These are phyloP conservation scores for Heliocidaris erythrogramma DNA, from an alignment of 35 echinoderm and acorn worm species.

Conservation along the genomic window DNA sequence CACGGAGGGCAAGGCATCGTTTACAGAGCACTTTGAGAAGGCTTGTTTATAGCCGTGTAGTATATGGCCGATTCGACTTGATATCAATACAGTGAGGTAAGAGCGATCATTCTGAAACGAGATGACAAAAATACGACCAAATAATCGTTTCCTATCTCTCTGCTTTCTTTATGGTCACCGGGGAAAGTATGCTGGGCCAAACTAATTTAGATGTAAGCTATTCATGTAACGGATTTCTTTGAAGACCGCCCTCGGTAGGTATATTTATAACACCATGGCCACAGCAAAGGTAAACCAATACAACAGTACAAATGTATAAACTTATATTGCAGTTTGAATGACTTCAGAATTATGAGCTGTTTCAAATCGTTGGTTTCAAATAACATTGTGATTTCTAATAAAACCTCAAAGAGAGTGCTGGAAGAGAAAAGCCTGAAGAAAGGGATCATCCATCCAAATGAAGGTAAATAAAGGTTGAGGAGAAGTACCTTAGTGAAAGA, in stretches of 20 bases:
- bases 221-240: not conserved
- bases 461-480: no score
- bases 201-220: not conserved
- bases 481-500: no score
- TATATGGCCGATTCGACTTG: not conserved
- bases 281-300: not conserved
- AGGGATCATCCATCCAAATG: no score
- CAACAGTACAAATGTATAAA: not conserved
- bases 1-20: not conserved
- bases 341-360: not conserved
- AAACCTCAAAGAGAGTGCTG: not conserved
- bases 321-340: not conserved
- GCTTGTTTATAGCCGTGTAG: not conserved
- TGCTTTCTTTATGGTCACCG: not conserved
- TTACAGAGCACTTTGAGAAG: not conserved
- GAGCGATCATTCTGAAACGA: not conserved
- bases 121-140: not conserved
- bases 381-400: not conserved
- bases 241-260: not conserved
- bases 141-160: not conserved
- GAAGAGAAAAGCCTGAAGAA: no score
- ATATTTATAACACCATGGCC: not conserved
- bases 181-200: not conserved
- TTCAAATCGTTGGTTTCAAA: not conserved
- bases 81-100: not conserved